These are phyloP conservation scores for Dynastes grantii DNA, from an alignment of 2,888 invertebrate species.

Conservation along the genomic window DNA sequence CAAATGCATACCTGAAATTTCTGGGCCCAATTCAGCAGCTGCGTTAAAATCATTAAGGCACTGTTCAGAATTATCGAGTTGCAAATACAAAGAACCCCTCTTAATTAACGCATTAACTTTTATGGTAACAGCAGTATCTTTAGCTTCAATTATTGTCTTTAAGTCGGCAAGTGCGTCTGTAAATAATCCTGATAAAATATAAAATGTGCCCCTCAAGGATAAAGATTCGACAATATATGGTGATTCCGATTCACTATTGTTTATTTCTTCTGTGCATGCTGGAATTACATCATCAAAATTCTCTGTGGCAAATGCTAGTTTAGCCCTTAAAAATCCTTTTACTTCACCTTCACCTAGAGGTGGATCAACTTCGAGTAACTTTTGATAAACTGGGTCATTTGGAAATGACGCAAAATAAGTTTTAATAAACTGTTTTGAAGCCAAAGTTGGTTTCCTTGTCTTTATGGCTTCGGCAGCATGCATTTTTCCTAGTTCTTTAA, in stretches of 20 bases:
- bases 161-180: constrained; percentile 83
- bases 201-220: constrained; percentile 89
- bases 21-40: constrained; percentile 84
- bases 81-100: constrained; percentile 88
- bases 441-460: constrained; percentile 81
- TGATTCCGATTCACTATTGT: constrained; percentile 75
- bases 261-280: constrained; percentile 86
- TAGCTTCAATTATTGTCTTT: constrained; percentile 78
- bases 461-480: constrained; percentile 85
- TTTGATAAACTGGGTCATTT: constrained; percentile 84
- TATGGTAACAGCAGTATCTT: constrained; percentile 76
- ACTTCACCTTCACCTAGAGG: constrained; percentile 67
- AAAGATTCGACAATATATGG: constrained; percentile 80
- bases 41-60: constrained; percentile 85
- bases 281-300: constrained; percentile 85
- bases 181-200: constrained; percentile 84
- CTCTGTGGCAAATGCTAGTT: constrained; percentile 79
- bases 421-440: constrained; percentile 89
- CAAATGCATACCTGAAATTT: constrained; percentile 70
- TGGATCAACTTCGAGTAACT: constrained; percentile 68
- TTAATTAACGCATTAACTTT: constrained; percentile 91
- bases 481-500: constrained; percentile 85
- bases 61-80: constrained; percentile 81
- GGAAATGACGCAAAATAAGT: constrained; percentile 92
- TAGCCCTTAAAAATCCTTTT: constrained; percentile 80